These are phyloP conservation scores for Paramisgurnus dabryanus DNA, from an alignment of 2,113 vertebrate genomes.

Conservation along the genomic window DNA sequence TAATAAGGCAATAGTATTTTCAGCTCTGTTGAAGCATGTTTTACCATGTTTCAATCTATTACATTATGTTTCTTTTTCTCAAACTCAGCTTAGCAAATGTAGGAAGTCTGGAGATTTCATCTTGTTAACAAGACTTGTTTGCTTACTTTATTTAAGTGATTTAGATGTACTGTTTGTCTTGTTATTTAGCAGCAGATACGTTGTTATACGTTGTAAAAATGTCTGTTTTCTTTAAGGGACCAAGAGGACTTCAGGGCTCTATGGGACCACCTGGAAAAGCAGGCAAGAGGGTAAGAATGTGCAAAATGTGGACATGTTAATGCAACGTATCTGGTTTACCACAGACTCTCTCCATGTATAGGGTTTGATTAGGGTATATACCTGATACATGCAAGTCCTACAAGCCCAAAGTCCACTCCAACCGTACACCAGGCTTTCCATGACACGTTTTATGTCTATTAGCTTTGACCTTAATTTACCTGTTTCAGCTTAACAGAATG, in stretches of 20 bases:
- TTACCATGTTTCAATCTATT: too few species aligned
- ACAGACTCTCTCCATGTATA: not conserved
- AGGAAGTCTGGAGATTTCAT: too few species aligned
- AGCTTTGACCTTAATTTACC: constrained; percentile 34
- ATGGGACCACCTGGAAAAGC: constrained; percentile 83
- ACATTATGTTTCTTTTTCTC: too few species aligned
- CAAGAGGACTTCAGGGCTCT: constrained; percentile 90
- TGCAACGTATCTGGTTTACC: not conserved
- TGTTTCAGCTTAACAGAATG: constrained; percentile 4
- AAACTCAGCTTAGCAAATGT: too few species aligned
- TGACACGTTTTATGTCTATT: constrained; percentile 14
- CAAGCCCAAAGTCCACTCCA: not conserved
- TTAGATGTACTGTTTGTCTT: not conserved
- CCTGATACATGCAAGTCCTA: too few species aligned
- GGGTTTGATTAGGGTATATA: too few species aligned
- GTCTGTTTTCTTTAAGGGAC: constrained; percentile 77
- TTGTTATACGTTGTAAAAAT: not conserved
- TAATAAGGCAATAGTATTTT: too few species aligned
- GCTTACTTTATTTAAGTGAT: not conserved
- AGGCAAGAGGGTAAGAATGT: constrained; percentile 87
- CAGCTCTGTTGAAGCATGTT: too few species aligned
- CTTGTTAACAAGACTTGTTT: not conserved
- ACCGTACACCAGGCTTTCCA: constrained; percentile 1
- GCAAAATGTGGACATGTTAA: not conserved
- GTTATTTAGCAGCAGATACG: not conserved